Evolutionary conservation across 2,113 vertebrate species (phyloP), one percentile per base, ranked within the genome.

Genomic region (Salvelinus sp.): DNA sequence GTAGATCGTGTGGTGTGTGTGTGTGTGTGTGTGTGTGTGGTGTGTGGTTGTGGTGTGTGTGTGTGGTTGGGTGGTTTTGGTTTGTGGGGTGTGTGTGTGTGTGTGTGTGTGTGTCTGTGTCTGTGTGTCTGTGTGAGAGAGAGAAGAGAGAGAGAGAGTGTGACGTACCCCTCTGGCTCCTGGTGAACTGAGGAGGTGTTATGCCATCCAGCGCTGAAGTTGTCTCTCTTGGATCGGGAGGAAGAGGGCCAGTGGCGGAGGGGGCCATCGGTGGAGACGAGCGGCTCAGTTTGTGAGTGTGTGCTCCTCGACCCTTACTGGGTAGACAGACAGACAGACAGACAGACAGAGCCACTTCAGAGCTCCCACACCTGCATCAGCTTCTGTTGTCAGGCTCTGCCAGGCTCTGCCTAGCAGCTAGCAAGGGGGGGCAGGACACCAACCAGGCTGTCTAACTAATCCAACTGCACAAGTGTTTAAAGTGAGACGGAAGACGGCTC

Each of bases 191-290:
- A 91, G n/a, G n/a, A n/a, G 93, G 94, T 95, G 96, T n/a, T 94
- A 95, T 95, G 94, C 94, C 95, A 93, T 96, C 94, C 85, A 95
- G 93, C 90, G 93, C 94, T 93, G 95, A 95, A 94, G 90, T 94
- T 93, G 92, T 91, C 90, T 94, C 93, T 92, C 93, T 92, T 89
- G 93, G 94, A 93, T 94, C 87, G 66, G n/a, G 63, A 63, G 77
- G 72, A 92, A 92, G 90, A 87, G 91, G 87, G 82, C 91, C 87
- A 90, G 91, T 87, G 88, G 93, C 92, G 90, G 92, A 92, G 90
- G 90, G 92, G 92, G 93, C 83, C 65, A 67, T 10, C 33, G 77
- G 72, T 60, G 72, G 79, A 44, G 28, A 77, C 86, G 91, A 76
- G 93, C 91, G 89, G 92, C 90, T 90, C 92, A 93, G 88, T 92